A percentile compares a stretch with the other conserved stretches of the same genome.
phyloP scores from a whole-genome alignment of 2,797 vertebrate genomes.

The Lithobates pipiens region DNA sequence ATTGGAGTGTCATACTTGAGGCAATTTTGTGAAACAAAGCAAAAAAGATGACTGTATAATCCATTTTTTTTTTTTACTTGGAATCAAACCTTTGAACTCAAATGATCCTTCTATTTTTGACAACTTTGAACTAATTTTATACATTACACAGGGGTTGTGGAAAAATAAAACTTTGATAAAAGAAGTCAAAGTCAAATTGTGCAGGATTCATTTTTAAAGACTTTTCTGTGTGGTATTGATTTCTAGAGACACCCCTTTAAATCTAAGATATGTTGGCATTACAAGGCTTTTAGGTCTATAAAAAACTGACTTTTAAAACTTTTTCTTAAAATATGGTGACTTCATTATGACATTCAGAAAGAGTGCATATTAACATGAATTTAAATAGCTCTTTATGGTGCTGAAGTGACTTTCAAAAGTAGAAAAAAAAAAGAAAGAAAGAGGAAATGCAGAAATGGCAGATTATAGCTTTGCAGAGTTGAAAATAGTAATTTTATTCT shows the following conservation, averaged over 20 bases:
- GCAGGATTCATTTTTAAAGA: neutral
- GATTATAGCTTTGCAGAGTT: slow-evolving; percentile 7
- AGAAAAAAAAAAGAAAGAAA: neutral
- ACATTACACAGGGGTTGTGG: too few relatives aligned
- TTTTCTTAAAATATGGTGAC: slow-evolving; percentile 14
- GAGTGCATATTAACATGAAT: slow-evolving; percentile 43
- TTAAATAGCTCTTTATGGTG: slow-evolving; percentile 32
- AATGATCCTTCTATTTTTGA: neutral
- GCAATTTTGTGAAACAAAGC: too few relatives aligned
- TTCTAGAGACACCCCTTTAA: neutral
- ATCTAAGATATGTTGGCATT: neutral
- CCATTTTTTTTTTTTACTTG: too few relatives aligned
- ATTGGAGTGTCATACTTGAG: too few relatives aligned
- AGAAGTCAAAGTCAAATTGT: neutral
- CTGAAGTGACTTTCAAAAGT: slow-evolving; percentile 42
- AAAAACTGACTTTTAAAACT: neutral
- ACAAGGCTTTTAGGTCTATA: neutral
- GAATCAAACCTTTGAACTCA: too few relatives aligned
- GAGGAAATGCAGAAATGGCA: slow-evolving; percentile 24
- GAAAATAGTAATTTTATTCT: slow-evolving; percentile 29
- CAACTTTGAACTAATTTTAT: neutral
- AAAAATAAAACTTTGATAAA: neutral
- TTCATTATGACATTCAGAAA: slow-evolving; percentile 47
- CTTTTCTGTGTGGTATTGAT: neutral
- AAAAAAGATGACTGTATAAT: too few relatives aligned